Percentiles rank a stretch among this genome's conserved stretches.
These are phyloP conservation scores for Semotilus atromaculatus DNA, from an alignment of 2,797 vertebrate genomes.

Conservation along the genomic window DNA sequence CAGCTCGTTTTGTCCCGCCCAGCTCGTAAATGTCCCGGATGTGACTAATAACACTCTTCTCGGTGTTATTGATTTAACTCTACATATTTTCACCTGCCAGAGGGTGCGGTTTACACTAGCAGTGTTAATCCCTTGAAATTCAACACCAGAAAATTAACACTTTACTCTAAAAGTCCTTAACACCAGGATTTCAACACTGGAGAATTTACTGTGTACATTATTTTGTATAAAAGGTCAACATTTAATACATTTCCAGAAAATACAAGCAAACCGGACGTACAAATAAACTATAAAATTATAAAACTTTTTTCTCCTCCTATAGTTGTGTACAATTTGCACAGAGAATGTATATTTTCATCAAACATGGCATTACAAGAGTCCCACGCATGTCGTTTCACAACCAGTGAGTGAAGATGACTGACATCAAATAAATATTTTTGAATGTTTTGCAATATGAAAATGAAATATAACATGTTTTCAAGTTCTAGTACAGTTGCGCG, in stretches of 20 bases:
- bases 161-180: no score
- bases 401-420: constrained; percentile 1
- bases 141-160: no score
- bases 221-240: constrained; percentile 66
- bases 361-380: constrained; percentile 26
- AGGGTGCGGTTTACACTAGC: no score
- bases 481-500: constrained; percentile 12
- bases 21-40: no score
- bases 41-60: no score
- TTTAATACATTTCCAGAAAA: constrained; percentile 65
- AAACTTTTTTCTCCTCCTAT: constrained; percentile 53
- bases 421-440: not conserved
- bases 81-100: no score
- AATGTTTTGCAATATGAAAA: constrained; percentile 34
- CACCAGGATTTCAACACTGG: no score
- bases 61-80: no score
- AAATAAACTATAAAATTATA: constrained; percentile 71
- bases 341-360: constrained; percentile 39
- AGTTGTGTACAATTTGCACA: constrained; percentile 57
- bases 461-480: constrained; percentile 16
- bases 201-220: constrained; percentile 46
- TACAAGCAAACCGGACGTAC: constrained; percentile 65
- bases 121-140: no score
- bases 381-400: not conserved
- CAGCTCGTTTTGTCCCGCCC: no score